Evolutionary conservation across 2,797 vertebrate genomes (phyloP).

Genomic region (Paedocypris micromegethes): DNA sequence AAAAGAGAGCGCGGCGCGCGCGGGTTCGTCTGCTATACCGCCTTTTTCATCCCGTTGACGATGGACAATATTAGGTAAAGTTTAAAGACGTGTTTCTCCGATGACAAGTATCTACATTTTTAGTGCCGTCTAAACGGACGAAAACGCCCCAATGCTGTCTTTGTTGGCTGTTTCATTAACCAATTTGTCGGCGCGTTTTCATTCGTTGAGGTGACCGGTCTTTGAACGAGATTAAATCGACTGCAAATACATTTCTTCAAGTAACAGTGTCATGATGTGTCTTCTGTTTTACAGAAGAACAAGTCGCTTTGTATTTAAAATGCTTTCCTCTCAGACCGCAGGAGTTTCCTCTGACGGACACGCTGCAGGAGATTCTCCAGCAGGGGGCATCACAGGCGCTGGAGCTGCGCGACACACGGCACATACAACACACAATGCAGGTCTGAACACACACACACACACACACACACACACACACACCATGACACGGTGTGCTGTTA

Average conservation of each 20-base stretch:
- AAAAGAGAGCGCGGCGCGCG: not conserved
- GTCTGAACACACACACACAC: not conserved
- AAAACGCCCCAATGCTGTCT: no score
- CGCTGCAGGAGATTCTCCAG: constrained; percentile 53
- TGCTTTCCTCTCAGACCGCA: constrained; percentile 3
- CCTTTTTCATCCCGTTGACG: not conserved
- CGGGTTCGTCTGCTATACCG: not conserved
- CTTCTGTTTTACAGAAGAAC: not conserved
- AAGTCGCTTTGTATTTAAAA: not conserved
- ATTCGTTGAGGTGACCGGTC: no score
- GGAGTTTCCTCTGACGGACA: constrained; percentile 49
- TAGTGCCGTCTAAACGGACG: no score
- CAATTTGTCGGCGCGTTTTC: no score
- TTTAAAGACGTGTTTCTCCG: not conserved
- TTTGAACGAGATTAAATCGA: no score
- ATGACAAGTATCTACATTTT: no score
- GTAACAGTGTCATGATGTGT: no score
- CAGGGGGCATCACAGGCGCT: constrained; percentile 45
- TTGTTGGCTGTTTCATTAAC: no score
- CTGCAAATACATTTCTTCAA: not conserved
- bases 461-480: not conserved
- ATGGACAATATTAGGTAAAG: constrained; percentile 15
- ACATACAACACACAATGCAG: constrained; percentile 1
- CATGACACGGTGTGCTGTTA: not conserved
- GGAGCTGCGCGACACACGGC: constrained; percentile 46